phyloP scores from a whole-genome alignment of 2,113 vertebrate species.

The Prionailurus viverrinus region DNA sequence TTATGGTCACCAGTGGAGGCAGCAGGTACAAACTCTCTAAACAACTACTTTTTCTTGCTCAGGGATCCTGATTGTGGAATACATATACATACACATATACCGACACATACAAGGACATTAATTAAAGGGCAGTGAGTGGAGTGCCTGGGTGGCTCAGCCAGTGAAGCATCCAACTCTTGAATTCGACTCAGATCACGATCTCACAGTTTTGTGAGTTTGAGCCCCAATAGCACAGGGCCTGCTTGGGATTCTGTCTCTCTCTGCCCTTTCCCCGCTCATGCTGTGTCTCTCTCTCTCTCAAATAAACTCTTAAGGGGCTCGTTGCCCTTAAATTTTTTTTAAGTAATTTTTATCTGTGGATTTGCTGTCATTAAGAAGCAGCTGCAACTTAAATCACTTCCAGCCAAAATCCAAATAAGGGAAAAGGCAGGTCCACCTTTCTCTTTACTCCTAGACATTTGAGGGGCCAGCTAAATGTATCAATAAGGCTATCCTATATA shows the following conservation, averaged over 20 bases:
- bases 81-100: not conserved
- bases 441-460: not conserved
- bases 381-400: conserved; percentile 79
- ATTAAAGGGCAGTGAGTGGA: conserved; percentile 72
- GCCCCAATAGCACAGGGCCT: too few relatives aligned
- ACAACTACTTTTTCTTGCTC: not conserved
- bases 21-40: not conserved
- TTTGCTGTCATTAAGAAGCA: conserved; percentile 81
- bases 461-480: conserved; percentile 36
- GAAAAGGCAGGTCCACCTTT: not conserved
- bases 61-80: conserved; percentile 59
- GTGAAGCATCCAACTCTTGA: too few relatives aligned
- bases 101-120: conserved; percentile 59
- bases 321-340: too few relatives aligned
- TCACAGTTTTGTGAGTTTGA: too few relatives aligned
- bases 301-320: too few relatives aligned
- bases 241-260: too few relatives aligned
- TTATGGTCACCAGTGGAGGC: rapidly evolving
- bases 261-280: too few relatives aligned
- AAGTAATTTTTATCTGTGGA: conserved; percentile 81
- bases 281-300: too few relatives aligned
- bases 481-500: conserved; percentile 43
- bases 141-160: too few relatives aligned
- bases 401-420: conserved; percentile 71
- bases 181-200: too few relatives aligned